Percentiles rank a stretch among this genome's conserved stretches.
These are phyloP conservation scores for Microctonus aethiopoides DNA, from an alignment of 2,888 invertebrate genomes.

Conservation along the genomic window DNA sequence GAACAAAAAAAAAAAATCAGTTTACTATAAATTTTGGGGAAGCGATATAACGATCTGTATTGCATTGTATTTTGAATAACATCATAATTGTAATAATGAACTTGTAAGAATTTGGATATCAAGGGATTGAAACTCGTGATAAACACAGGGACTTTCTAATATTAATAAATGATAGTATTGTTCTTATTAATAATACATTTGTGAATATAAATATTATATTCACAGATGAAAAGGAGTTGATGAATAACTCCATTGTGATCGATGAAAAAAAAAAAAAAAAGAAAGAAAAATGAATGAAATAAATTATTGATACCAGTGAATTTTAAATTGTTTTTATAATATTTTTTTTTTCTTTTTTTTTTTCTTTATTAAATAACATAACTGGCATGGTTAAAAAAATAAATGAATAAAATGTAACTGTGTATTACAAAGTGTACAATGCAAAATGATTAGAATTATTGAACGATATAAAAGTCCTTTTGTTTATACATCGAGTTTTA, in stretches of 20 bases:
- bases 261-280: background rate
- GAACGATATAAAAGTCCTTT: slow-evolving; percentile 7
- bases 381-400: background rate
- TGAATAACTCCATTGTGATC: background rate
- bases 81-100: background rate
- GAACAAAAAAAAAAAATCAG: background rate
- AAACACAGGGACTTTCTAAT: background rate
- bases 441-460: background rate
- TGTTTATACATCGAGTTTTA: slow-evolving; percentile 16
- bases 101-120: background rate
- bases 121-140: slow-evolving; percentile 4
- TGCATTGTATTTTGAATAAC: background rate
- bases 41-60: slow-evolving; percentile 1
- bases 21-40: background rate
- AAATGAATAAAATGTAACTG: background rate
- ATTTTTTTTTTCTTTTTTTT: no score
- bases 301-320: background rate
- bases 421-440: background rate
- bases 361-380: background rate
- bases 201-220: background rate
- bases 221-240: background rate
- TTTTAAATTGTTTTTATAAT: background rate
- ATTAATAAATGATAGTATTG: background rate
- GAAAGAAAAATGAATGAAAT: background rate
- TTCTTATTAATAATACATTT: background rate